Base-by-base conservation (phyloP, 53 echinoderm and acorn worm genomes). In the Henricia sp. region DNA sequence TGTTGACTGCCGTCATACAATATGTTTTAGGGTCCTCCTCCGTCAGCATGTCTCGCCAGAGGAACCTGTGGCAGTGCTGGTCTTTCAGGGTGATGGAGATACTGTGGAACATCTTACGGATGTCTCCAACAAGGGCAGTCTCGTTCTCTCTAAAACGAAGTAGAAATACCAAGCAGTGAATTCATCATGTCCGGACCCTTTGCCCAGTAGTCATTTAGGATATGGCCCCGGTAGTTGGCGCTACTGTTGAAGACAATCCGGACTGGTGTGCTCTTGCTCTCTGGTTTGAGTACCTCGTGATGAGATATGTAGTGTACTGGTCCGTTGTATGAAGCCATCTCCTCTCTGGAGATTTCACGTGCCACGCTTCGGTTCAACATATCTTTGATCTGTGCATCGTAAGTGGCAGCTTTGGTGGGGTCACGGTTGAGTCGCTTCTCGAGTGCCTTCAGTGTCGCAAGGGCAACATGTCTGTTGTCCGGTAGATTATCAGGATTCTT, bases 161-260 rank as follows among this genome's bases (percentile, higher is more conserved):
- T 80, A n/a, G n/a, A n/a, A n/a, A n/a, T n/a, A n/a, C n/a, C n/a
- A n/a, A n/a, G n/a, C n/a, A n/a, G n/a, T n/a, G n/a, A n/a, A n/a
- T n/a, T n/a, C n/a, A n/a, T n/a, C n/a, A n/a, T n/a, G n/a, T n/a
- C n/a, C n/a, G n/a, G n/a, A n/a, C n/a, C n/a, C n/a, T n/a, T n/a
- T n/a, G n/a, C n/a, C n/a, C n/a, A n/a, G n/a, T n/a, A n/a, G n/a
- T 80, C 19, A 50, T 43, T 13, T 78, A 24, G 33, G 77, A 77
- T 34, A 78, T 67, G 53, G 55, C 80, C 69, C 70, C 70, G n/a
- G n/a, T n/a, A 70, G 62, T 58, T 62, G 57, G 32, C 57, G 76
- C 86, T 86, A 52, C 86, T 86, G 38, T 86, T 76, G 37, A 85
- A 85, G 1, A 76, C 86, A n/a, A 86, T 76, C 24, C 86, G 33